A percentile compares a stretch with the other conserved stretches of the same genome.
Evolutionary conservation across 2,113 vertebrate species (phyloP).

Genomic region (Odontophorus gujanensis): DNA sequence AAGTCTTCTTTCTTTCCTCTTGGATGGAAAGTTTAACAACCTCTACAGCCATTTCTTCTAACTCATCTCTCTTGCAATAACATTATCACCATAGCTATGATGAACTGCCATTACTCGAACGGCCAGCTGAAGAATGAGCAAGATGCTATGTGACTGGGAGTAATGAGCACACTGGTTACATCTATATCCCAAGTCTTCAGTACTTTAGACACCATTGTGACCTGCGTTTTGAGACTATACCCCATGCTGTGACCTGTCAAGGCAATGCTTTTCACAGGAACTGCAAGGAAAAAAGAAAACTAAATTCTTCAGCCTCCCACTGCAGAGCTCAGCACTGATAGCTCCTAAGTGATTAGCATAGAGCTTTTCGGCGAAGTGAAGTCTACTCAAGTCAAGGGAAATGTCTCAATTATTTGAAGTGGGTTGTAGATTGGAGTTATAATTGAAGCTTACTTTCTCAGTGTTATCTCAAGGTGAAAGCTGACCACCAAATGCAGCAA

Average conservation of each 20-base stretch:
- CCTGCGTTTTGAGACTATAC: background rate
- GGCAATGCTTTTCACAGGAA: background rate
- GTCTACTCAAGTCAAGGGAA: constrained; percentile 15
- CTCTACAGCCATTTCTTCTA: background rate
- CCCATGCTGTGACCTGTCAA: background rate
- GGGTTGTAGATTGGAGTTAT: background rate
- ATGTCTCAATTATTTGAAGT: constrained; percentile 39
- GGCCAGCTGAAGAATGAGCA: background rate
- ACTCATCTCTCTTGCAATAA: background rate
- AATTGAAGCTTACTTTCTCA: constrained; percentile 9
- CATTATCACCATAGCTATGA: background rate
- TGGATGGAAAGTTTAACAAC: background rate
- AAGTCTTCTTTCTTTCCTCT: background rate
- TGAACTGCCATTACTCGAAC: background rate
- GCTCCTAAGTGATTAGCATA: background rate
- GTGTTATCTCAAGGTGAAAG: background rate
- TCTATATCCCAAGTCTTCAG: background rate
- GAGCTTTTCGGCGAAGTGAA: background rate
- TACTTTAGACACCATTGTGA: background rate
- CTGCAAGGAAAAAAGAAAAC: background rate
- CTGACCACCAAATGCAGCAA: constrained; percentile 13
- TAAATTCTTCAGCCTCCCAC: background rate
- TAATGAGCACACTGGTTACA: background rate
- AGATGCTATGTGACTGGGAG: background rate
- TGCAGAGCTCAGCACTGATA: background rate